Conservation (phyloP, 2,113 vertebrate species). For the Chiloscyllium plagiosum region DNA sequence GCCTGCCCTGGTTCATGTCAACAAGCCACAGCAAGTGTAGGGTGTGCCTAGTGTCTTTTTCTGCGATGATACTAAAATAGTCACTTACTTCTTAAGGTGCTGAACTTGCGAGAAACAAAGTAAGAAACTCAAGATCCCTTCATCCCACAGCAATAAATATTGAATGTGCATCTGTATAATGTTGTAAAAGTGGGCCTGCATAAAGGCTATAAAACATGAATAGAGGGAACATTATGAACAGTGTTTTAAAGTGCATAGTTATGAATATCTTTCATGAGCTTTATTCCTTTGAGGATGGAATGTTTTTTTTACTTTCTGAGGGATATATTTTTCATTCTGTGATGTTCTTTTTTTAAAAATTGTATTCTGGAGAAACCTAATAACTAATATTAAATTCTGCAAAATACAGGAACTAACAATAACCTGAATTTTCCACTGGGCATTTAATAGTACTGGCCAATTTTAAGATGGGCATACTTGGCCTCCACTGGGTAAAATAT, state of each 20-base stretch:
- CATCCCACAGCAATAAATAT: conserved; percentile 51
- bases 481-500: neutral
- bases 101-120: conserved; percentile 49
- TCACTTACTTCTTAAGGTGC: conserved; percentile 53
- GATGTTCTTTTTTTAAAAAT: conserved; percentile 1
- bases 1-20: conserved; percentile 86
- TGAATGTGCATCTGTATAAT: conserved; percentile 50
- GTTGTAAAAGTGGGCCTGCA: conserved; percentile 48
- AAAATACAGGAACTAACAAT: neutral
- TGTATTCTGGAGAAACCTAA: neutral
- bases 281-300: conserved; percentile 20
- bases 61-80: conserved; percentile 55
- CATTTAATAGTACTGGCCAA: neutral
- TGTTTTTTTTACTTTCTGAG: neutral
- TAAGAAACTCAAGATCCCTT: conserved; percentile 46
- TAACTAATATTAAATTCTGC: neutral
- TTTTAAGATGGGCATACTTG: neutral
- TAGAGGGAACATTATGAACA: conserved; percentile 36
- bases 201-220: conserved; percentile 43
- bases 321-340: conserved; percentile 31
- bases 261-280: conserved; percentile 35
- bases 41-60: conserved; percentile 60
- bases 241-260: conserved; percentile 36
- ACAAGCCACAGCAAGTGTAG: conserved; percentile 69
- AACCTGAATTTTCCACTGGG: neutral